A percentile compares a stretch with the other conserved stretches of the same genome.
Conservation (phyloP, 2,113 vertebrate genomes). For the Fulmarus glacialis region DNA sequence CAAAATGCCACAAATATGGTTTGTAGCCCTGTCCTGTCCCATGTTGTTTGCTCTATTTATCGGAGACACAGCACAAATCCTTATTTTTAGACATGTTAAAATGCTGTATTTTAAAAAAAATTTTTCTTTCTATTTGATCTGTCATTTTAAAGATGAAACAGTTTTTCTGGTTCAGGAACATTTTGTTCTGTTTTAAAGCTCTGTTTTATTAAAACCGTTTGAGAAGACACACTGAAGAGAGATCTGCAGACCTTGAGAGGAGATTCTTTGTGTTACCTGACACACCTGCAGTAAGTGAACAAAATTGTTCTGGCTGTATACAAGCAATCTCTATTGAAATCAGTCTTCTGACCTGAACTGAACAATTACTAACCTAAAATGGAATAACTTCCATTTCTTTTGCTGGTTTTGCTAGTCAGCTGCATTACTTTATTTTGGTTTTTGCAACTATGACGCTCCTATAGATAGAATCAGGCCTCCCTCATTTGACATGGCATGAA, state of each 20-base stretch:
- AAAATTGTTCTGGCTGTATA: background rate
- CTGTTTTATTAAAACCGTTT: background rate
- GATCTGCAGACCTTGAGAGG: background rate
- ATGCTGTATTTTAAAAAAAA: background rate
- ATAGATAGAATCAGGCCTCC: background rate
- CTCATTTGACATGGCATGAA: background rate
- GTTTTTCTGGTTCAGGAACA: background rate
- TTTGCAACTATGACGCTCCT: background rate
- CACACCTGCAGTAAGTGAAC: background rate
- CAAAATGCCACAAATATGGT: background rate
- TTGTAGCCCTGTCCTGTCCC: background rate
- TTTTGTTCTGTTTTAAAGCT: background rate
- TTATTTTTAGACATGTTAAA: background rate
- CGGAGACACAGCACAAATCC: background rate
- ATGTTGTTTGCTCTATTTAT: background rate
- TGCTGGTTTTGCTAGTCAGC: background rate
- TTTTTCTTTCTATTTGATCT: background rate
- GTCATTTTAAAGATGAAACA: constrained; percentile 18
- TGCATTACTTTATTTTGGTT: background rate
- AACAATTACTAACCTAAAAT: background rate
- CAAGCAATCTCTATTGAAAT: background rate
- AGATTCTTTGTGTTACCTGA: background rate
- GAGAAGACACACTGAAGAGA: background rate
- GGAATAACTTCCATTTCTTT: background rate
- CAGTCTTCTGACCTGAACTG: background rate